Conservation (phyloP, 2,888 invertebrate genomes). For the Thumatha senex region DNA sequence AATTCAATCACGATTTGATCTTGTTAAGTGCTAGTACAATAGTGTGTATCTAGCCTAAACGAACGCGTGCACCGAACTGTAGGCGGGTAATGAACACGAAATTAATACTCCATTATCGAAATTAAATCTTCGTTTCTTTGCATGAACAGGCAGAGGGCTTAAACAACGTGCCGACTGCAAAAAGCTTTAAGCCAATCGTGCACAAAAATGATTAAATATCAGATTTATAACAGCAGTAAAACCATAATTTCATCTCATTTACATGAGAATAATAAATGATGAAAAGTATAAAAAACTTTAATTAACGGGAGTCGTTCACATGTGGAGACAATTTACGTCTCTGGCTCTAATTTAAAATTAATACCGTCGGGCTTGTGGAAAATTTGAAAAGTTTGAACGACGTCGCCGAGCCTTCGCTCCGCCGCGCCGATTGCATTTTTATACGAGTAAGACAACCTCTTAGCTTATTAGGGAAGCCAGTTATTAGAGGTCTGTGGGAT, state of each 20-base stretch:
- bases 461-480: slow-evolving; percentile 79
- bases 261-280: slow-evolving; percentile 35
- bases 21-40: slow-evolving; percentile 23
- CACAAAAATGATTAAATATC: slow-evolving; percentile 8
- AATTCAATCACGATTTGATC: slow-evolving; percentile 36
- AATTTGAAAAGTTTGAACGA: slow-evolving; percentile 82
- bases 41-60: slow-evolving; percentile 27
- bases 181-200: slow-evolving; percentile 5
- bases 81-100: slow-evolving; percentile 29
- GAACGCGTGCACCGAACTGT: slow-evolving; percentile 32
- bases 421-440: slow-evolving; percentile 74
- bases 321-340: slow-evolving; percentile 69
- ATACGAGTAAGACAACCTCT: slow-evolving; percentile 76
- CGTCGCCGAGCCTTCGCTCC: slow-evolving; percentile 61
- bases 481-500: slow-evolving; percentile 73
- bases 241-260: slow-evolving; percentile 18
- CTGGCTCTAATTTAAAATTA: slow-evolving; percentile 75
- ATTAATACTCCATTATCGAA: slow-evolving; percentile 47
- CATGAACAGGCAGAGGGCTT: slow-evolving; percentile 21
- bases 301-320: slow-evolving; percentile 63
- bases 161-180: slow-evolving; percentile 5
- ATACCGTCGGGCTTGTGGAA: slow-evolving; percentile 71
- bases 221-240: slow-evolving; percentile 16
- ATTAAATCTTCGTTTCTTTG: slow-evolving; percentile 43
- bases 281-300: slow-evolving; percentile 56